These are phyloP conservation scores for Hydropotes inermis DNA, from an alignment of 2,113 vertebrate species.

Conservation along the genomic window DNA sequence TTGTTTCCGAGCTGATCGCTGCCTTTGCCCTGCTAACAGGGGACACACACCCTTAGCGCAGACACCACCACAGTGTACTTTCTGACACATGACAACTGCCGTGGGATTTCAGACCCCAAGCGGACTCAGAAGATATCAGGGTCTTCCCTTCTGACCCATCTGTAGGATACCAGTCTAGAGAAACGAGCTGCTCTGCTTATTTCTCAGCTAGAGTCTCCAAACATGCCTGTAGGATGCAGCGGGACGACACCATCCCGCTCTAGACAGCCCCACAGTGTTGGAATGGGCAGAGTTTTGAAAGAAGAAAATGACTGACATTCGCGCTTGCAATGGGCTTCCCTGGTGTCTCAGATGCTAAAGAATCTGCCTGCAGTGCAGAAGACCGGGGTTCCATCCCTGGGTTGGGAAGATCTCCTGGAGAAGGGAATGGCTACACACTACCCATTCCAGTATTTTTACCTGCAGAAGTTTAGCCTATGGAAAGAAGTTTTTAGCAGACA, in stretches of 20 bases:
- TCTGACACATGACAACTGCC: rapidly evolving
- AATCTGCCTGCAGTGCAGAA: background rate
- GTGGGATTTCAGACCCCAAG: background rate
- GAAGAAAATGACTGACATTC: background rate
- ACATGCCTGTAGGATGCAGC: background rate
- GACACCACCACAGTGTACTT: rapidly evolving
- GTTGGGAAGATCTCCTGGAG: background rate
- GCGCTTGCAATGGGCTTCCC: background rate
- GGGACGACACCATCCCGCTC: rapidly evolving
- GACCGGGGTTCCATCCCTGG: background rate
- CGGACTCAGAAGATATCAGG: background rate
- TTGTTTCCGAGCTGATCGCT: too few relatives aligned
- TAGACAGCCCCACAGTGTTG: background rate
- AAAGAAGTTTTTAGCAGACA: background rate
- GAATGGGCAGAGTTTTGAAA: rapidly evolving
- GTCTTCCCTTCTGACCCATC: background rate
- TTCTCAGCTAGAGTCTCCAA: background rate
- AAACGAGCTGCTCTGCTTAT: rapidly evolving
- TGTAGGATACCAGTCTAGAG: rapidly evolving
- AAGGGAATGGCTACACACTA: background rate
- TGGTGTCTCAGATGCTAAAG: background rate
- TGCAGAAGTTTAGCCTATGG: background rate
- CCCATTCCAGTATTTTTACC: background rate
- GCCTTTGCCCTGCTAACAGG: background rate
- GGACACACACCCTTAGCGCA: background rate